A percentile compares a stretch with the other conserved stretches of the same genome.
Conservation (phyloP, 2,797 vertebrate genomes). For the Hoplostethus atlanticus region DNA sequence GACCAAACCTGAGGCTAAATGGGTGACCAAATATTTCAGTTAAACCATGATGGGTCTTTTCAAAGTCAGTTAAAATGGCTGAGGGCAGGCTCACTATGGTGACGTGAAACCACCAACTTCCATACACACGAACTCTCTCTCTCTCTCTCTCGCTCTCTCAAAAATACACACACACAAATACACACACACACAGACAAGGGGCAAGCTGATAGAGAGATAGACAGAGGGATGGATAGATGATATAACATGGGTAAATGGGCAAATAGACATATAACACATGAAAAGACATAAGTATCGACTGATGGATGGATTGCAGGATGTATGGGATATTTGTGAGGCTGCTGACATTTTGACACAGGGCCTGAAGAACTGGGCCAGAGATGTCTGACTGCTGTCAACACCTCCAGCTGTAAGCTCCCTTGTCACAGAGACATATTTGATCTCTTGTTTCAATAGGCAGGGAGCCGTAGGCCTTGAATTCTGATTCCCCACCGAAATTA, state of each 20-base stretch:
- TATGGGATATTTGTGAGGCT: too few relatives aligned
- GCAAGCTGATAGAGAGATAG: background rate
- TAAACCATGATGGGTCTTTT: constrained; percentile 43
- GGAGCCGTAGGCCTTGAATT: constrained; percentile 59
- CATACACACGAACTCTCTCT: constrained; percentile 23
- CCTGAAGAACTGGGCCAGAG: constrained; percentile 32
- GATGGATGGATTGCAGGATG: too few relatives aligned
- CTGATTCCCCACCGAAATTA: constrained; percentile 53
- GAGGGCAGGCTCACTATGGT: constrained; percentile 50
- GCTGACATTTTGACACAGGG: too few relatives aligned
- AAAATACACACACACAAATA: background rate
- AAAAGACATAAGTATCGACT: too few relatives aligned
- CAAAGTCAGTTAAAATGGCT: constrained; percentile 62
- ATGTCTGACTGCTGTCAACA: constrained; percentile 62
- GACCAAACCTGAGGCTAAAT: constrained; percentile 17
- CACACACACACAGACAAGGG: background rate
- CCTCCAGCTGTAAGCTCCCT: constrained; percentile 58
- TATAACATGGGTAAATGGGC: constrained; percentile 3
- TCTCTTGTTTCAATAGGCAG: constrained; percentile 68
- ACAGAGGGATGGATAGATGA: constrained; percentile 18
- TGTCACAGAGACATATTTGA: constrained; percentile 62
- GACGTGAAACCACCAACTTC: constrained; percentile 56
- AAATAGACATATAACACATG: too few relatives aligned
- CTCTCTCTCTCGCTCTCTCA: background rate
- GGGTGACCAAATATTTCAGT: constrained; percentile 40